Conservation (phyloP, 1,140 invertebrate genomes). For the Solenopsis invicta region DNA sequence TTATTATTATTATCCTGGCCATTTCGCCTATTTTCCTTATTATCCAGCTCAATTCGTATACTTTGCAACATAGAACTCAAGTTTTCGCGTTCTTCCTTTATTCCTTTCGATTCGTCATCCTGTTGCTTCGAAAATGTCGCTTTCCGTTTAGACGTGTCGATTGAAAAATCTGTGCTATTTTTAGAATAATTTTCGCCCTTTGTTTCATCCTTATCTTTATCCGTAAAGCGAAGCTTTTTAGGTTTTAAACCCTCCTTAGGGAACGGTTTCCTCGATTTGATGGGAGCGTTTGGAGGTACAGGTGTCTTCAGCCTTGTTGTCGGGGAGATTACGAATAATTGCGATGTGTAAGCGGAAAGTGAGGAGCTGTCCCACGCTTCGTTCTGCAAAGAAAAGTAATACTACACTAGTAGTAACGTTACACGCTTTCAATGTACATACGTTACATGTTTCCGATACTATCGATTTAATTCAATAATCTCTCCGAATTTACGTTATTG, state of each 20-base stretch:
- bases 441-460: too few relatives aligned
- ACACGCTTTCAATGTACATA: too few relatives aligned
- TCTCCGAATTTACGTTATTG: not conserved
- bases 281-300: slow-evolving; percentile 70
- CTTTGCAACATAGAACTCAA: slow-evolving; percentile 22
- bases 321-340: slow-evolving; percentile 48
- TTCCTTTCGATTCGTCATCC: not conserved
- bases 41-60: slow-evolving; percentile 9
- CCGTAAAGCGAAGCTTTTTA: slow-evolving; percentile 74
- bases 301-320: not conserved
- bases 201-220: slow-evolving; percentile 62
- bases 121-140: not conserved
- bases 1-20: not conserved
- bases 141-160: not conserved
- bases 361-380: not conserved
- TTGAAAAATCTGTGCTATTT: not conserved
- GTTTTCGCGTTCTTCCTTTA: not conserved
- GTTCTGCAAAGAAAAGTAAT: slow-evolving; percentile 5
- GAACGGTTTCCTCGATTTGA: slow-evolving; percentile 67
- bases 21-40: slow-evolving; percentile 61
- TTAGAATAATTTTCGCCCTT: not conserved
- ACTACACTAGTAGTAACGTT: too few relatives aligned
- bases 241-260: slow-evolving; percentile 72
- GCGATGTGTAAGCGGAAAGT: not conserved
- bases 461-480: slow-evolving; percentile 9